Evolutionary conservation across 2,113 vertebrate species (phyloP), one percentile per base, ranked within the genome.

Genomic region (Hucho hucho): DNA sequence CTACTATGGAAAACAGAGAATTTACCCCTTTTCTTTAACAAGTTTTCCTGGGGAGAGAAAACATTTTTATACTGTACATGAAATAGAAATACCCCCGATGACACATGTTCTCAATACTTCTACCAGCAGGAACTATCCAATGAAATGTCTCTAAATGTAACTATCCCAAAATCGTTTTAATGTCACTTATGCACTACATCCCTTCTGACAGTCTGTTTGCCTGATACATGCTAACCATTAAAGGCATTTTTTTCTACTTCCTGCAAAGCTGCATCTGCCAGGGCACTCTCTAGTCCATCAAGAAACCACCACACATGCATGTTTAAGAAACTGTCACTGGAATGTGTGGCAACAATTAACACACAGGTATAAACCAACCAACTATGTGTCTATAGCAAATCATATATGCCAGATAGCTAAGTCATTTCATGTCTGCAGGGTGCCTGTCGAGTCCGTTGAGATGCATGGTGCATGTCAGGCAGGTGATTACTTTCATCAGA

Each of bases 71-170:
- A 24, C 61, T 63, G 56, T 76, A 72, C 75, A 89, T 87, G 56
- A 91, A 91, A 89, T 82, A 90, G 86, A 91, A 83, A 91, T 84
- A 75, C 86, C 79, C 79, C 67, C 66, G 67, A 74, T 82, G 87
- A 85, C 79, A 83, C 77, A 73, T 84, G 86, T 82, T 83, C 79
- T 72, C n/a, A 49, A 80, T 82, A 86, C 79, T 84, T 89, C 59
- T 75, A 72, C 68, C 72, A 77, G 72, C 47, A 49, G 81, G 83
- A 87, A 82, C 76, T 49, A 29, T 6, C 32, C 64, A 1, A 89
- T 91, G 82, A 70, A 53, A 20, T 28, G 71, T 74, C 68, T 88
- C 84, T 83, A 87, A 90, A 87, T 85, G 89, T 87, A 91, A 79
- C 86, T 84, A 78, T 83, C 81, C 78, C 53, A 0, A 76, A 83